Evolutionary conservation across 2,888 invertebrate species (phyloP).

Genomic region (Gordius sp.): DNA sequence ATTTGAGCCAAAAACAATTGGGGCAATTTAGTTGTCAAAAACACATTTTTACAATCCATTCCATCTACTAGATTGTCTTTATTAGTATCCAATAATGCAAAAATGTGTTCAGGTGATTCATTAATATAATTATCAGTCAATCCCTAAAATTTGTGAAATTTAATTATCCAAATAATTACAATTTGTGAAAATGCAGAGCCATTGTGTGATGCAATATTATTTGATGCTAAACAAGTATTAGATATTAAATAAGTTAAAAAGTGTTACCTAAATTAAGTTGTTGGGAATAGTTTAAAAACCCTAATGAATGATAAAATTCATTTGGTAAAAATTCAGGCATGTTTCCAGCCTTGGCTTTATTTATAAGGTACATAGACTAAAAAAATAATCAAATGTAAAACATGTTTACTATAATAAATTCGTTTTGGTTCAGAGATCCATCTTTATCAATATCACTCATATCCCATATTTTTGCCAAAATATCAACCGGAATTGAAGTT

Average conservation of each 20-base stretch:
- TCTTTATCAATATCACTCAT: conserved; percentile 16
- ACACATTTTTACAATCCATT: conserved; percentile 1
- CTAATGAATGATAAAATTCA: neutral
- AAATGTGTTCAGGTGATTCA: neutral
- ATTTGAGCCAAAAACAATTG: neutral
- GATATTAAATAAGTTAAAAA: neutral
- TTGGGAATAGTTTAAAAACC: neutral
- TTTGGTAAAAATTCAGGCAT: conserved; percentile 1
- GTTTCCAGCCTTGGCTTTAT: neutral
- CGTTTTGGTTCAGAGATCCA: neutral
- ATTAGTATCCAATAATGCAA: conserved; percentile 4
- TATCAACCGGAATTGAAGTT: neutral
- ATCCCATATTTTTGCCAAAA: conserved; percentile 13
- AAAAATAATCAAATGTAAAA: neutral
- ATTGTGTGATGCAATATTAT: neutral
- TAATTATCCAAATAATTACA: neutral
- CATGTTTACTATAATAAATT: conserved; percentile 7
- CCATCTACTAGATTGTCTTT: conserved; percentile 7
- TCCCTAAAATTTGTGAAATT: neutral
- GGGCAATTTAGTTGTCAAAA: neutral
- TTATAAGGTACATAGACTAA: conserved; percentile 8
- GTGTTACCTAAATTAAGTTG: neutral
- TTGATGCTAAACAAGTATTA: neutral
- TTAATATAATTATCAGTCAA: neutral
- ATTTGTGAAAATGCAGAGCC: too few species aligned